Evolutionary conservation across 2,113 vertebrate species (phyloP), one percentile per base, ranked within the genome.

Genomic region (Engystomops pustulosus): DNA sequence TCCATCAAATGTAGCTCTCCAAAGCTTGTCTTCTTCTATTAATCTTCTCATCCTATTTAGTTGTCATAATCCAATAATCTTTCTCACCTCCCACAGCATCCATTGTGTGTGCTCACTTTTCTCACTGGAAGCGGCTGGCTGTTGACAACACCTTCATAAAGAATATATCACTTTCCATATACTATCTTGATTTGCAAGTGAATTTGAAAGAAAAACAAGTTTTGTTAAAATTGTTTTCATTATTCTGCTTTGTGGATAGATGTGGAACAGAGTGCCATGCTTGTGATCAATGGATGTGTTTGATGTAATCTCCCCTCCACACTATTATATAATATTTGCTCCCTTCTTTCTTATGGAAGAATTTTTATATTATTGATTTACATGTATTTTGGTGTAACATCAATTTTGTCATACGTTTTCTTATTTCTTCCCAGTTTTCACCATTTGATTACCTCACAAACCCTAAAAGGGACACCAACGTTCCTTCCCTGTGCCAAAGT

Each of bases 51-150:
- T 74, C 51, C 68, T 74, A 60, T 83, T 60, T 67, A 60, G 36
- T 74, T 62, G 51, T 83, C 49, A 83, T 74, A 83, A 74, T 83
- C 70, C 80, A 83, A 83, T 83, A 62, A 44, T 83, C 69, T 83
- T 83, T 62, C 32, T 81, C 32, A 69, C 80, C 80, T 55, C 67
- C 80, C 80, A 55, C 65, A 53, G 47, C 34, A 71, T 81, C 65
- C 67, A 71, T 55, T 81, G 32, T 55, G n/a, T 55, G 20, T 25
- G 11, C 65, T 71, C 30, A 18, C 79, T 81, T 38, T 53, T 53
- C 67, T 70, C 47, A 27, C 30, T 38, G 47, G 20, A 81, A 51
- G 45, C 32, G 11, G 30, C 38, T 34, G 44, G 45, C 62, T 34
- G 62, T 69, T 68, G 62, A 81, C 65, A 81, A 81, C 67, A 81